Percentiles rank a stretch among this genome's conserved stretches.
Evolutionary conservation across 2,888 invertebrate species (phyloP).

Genomic region (Chydorus sphaericus): DNA sequence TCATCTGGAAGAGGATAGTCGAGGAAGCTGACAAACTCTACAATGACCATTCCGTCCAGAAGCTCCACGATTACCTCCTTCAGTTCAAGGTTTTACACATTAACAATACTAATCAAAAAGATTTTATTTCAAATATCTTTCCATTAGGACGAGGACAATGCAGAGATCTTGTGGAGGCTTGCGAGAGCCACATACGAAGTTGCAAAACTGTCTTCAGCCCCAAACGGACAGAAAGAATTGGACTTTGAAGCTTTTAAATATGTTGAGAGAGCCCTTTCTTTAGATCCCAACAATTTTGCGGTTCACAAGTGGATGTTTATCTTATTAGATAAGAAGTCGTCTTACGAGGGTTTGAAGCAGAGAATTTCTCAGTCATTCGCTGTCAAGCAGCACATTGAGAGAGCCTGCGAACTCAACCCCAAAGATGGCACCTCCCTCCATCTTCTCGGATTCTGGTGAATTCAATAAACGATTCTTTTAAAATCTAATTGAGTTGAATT

Average conservation of each 20-base stretch:
- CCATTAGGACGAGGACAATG: slow-evolving; percentile 39
- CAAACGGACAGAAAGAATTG: slow-evolving; percentile 40
- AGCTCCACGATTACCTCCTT: slow-evolving; percentile 45
- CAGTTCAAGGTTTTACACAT: slow-evolving; percentile 38
- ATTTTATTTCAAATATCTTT: too few species aligned
- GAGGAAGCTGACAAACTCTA: slow-evolving; percentile 47
- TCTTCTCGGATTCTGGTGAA: slow-evolving; percentile 62
- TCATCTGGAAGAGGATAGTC: not conserved
- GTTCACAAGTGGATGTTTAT: slow-evolving; percentile 54
- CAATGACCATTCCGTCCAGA: slow-evolving; percentile 46
- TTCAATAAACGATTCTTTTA: too few species aligned
- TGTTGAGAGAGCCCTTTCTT: slow-evolving; percentile 42
- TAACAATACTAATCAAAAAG: not conserved
- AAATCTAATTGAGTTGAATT: too few species aligned
- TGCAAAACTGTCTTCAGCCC: slow-evolving; percentile 44
- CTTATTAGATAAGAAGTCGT: slow-evolving; percentile 56
- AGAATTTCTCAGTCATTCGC: slow-evolving; percentile 54
- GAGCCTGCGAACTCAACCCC: slow-evolving; percentile 63
- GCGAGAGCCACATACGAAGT: slow-evolving; percentile 62
- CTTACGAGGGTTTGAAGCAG: slow-evolving; percentile 56
- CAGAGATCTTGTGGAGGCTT: slow-evolving; percentile 70
- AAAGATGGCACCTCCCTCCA: slow-evolving; percentile 66
- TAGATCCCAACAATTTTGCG: slow-evolving; percentile 41
- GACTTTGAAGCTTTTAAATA: slow-evolving; percentile 51
- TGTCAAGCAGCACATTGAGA: slow-evolving; percentile 63